A percentile compares a stretch with the other conserved stretches of the same genome.
These are phyloP conservation scores for Pasiphila rectangulata DNA, from an alignment of 2,888 invertebrate genomes.

Conservation along the genomic window DNA sequence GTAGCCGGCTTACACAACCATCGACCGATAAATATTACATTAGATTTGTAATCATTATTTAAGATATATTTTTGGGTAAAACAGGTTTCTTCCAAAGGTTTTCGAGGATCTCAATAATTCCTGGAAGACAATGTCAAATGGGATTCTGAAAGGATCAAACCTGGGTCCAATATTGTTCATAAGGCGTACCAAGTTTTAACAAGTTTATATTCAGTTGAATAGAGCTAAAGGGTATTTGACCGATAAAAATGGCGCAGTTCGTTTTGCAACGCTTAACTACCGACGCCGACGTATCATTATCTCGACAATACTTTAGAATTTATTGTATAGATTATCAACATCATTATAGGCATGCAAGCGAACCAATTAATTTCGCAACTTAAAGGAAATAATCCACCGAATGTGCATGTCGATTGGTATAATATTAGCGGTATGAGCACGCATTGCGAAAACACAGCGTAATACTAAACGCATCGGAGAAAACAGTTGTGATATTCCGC, in stretches of 20 bases:
- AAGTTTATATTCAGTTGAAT: no score
- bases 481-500: not conserved
- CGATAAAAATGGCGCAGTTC: not conserved
- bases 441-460: constrained; percentile 19
- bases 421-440: constrained; percentile 22
- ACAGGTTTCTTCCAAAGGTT: no score
- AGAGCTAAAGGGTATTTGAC: no score
- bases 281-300: constrained; percentile 14
- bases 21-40: no score
- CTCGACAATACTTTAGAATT: constrained; percentile 23
- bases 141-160: not conserved
- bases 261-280: constrained; percentile 13
- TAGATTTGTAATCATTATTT: no score
- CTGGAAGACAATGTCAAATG: not conserved
- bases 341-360: constrained; percentile 34
- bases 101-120: no score
- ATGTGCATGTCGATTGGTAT: constrained; percentile 42
- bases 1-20: not conserved
- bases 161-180: not conserved
- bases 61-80: not conserved
- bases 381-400: constrained; percentile 49
- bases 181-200: not conserved
- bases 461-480: not conserved
- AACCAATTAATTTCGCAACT: constrained; percentile 46
- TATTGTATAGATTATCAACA: constrained; percentile 30